Evolutionary conservation across 2,113 vertebrate species (phyloP).

Genomic region (Xenopus laevis): DNA sequence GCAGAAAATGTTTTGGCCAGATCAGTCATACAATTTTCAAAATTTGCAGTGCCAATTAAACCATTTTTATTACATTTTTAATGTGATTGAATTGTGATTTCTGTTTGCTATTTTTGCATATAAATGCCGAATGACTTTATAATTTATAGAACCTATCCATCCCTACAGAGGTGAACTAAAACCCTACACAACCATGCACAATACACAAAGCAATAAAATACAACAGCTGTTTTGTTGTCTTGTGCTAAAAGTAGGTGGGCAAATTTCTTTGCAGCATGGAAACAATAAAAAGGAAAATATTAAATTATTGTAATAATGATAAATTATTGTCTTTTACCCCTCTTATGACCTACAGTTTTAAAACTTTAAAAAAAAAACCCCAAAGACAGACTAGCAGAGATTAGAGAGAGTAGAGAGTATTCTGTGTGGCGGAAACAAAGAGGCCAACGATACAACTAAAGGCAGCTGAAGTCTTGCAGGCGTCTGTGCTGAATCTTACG

Average conservation of each 20-base stretch:
- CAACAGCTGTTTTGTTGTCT: too few relatives aligned
- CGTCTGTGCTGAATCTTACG: constrained; percentile 57
- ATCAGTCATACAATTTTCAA: too few relatives aligned
- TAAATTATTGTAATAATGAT: background rate
- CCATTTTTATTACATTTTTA: too few relatives aligned
- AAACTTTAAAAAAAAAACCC: background rate
- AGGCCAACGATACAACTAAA: constrained; percentile 42
- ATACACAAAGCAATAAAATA: too few relatives aligned
- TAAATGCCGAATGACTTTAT: too few relatives aligned
- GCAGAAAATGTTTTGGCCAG: too few relatives aligned
- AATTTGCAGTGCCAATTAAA: too few relatives aligned
- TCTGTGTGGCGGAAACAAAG: constrained; percentile 63
- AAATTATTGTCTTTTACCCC: background rate
- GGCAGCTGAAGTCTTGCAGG: constrained; percentile 46
- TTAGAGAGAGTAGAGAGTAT: background rate
- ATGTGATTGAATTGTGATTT: too few relatives aligned
- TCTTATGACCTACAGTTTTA: background rate
- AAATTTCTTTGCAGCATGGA: background rate
- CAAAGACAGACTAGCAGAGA: background rate
- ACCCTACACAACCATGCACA: too few relatives aligned
- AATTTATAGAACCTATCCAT: too few relatives aligned
- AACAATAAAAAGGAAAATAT: background rate
- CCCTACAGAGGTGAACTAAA: too few relatives aligned
- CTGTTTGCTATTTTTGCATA: too few relatives aligned
- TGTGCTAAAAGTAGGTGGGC: background rate